Percentiles rank a stretch among this genome's conserved stretches.
Conservation (phyloP, 2,113 vertebrate species). For the Theristicus caerulescens region DNA sequence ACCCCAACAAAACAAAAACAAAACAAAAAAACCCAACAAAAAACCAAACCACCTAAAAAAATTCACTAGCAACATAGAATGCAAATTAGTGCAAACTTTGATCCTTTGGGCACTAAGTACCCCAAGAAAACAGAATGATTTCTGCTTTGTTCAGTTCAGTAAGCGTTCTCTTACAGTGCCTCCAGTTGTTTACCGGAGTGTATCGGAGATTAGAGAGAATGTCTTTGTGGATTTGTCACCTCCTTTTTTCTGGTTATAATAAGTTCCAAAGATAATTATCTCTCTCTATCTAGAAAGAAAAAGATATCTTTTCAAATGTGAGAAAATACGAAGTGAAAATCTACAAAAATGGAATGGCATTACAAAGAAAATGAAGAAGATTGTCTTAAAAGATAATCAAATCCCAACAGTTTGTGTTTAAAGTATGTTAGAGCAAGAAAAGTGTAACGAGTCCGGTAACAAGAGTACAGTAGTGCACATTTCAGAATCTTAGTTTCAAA, state of each 20-base stretch:
- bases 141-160: background rate
- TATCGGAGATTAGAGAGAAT: background rate
- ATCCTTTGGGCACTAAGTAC: background rate
- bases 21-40: background rate
- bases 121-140: background rate
- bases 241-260: background rate
- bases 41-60: background rate
- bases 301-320: background rate
- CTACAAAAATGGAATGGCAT: background rate
- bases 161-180: background rate
- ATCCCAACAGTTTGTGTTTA: background rate
- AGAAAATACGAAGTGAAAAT: background rate
- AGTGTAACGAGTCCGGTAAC: background rate
- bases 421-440: background rate
- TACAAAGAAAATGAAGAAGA: background rate
- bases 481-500: background rate
- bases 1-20: background rate
- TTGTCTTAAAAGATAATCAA: background rate
- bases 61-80: background rate
- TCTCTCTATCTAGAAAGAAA: background rate
- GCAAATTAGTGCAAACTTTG: background rate
- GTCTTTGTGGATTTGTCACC: background rate
- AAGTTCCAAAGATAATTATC: background rate
- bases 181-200: background rate
- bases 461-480: background rate